These are phyloP conservation scores for Cephus rjabovi DNA, from an alignment of 2,888 invertebrate genomes.

Conservation along the genomic window DNA sequence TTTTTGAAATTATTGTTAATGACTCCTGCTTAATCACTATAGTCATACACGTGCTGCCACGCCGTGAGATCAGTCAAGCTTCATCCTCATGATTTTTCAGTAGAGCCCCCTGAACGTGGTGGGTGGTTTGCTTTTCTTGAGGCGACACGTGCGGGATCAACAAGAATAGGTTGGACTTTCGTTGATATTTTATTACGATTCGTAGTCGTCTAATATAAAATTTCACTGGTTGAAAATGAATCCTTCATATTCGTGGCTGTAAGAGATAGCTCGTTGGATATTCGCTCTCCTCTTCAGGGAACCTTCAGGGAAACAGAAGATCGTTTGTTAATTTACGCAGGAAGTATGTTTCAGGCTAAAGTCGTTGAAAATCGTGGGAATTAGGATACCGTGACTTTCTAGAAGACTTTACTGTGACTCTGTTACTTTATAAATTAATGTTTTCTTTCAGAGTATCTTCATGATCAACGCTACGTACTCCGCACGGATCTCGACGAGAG, in stretches of 20 bases:
- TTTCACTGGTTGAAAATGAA: too few species aligned
- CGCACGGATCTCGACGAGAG: slow-evolving; percentile 43
- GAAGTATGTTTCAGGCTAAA: neutral
- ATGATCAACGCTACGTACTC: slow-evolving; percentile 69
- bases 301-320: neutral
- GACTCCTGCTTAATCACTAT: neutral
- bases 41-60: too few species aligned
- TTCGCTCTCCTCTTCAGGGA: too few species aligned
- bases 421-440: slow-evolving; percentile 2
- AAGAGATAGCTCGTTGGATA: too few species aligned
- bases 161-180: neutral
- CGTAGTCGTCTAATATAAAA: too few species aligned
- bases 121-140: neutral
- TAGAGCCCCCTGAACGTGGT: neutral
- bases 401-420: neutral
- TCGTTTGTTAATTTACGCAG: slow-evolving; percentile 3
- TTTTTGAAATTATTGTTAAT: neutral
- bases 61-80: neutral
- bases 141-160: neutral
- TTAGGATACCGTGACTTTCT: neutral
- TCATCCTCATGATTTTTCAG: neutral
- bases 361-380: neutral
- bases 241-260: too few species aligned
- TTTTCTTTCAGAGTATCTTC: slow-evolving; percentile 68
- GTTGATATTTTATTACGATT: too few species aligned